Base-by-base conservation (phyloP, 2,113 vertebrate species). In the Macquaria australasica region DNA sequence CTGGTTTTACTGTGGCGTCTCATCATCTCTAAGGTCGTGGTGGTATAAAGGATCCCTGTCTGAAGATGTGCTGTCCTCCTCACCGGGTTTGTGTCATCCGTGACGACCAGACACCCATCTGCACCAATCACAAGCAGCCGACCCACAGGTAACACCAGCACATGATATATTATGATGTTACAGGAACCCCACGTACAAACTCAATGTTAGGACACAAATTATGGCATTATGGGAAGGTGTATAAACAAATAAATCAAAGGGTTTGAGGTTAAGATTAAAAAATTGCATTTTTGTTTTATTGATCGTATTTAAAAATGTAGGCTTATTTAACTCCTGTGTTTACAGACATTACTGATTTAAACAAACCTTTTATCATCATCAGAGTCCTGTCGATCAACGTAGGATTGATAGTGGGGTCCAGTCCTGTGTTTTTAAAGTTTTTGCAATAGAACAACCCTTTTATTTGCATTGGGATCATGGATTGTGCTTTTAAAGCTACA, bases 61-160 rank as follows among this genome's bases (percentile, higher is more conserved):
- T 98, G 94, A 98, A 97, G 94, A 96, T 98, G 87, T 97, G 95
- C 85, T 98, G 97, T 94, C 98, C 97, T 90, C 96, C 97, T 15
- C 97, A 97, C 88, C 97, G 98, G 86, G 96, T 98, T 48, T 99
- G 98, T 16, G 95, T 98, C 92, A 98, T 97, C 86, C 97, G 97
- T 23, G 97, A 98, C 94, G 97, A 96, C 91, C 96, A 97, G 95
- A 98, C 97, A 0, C 96, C 97, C 18, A 91, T 97, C 62, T 99
- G 98, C 69, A 95, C 96, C 82, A 97, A 96, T 94, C 97, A 95
- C 92, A 98, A 97, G 93, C 97, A 97, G 92, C 96, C 97, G 78
- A 84, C 95, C 12, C 97, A 97, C 95, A 97, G 97, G 98, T 98
- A 96, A 96, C 2, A 66, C 43, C 63, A 66, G 39, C 11, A 6